These are phyloP conservation scores for Epizoanthus stellaris DNA, from an alignment of 92 coral and sea anemone species.

Conservation along the genomic window DNA sequence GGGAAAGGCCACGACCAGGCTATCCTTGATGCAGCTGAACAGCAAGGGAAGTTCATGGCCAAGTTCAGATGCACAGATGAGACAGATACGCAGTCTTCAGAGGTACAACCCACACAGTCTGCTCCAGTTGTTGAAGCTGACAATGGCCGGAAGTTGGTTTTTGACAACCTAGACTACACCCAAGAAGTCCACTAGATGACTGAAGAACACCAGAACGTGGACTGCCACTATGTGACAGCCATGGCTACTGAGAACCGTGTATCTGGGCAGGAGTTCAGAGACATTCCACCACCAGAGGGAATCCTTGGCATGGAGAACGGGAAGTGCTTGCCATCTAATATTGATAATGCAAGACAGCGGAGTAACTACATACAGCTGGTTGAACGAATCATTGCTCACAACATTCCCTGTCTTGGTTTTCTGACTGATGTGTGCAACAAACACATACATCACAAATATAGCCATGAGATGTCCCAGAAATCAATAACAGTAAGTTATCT, in stretches of 20 bases:
- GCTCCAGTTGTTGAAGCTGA: too few relatives aligned
- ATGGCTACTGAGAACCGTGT: constrained; percentile 66
- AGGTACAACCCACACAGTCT: too few relatives aligned
- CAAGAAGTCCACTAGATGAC: too few relatives aligned
- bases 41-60: too few relatives aligned
- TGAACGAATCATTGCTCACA: constrained; percentile 50
- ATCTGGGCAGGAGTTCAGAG: constrained; percentile 58
- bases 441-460: constrained; percentile 34
- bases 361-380: constrained; percentile 69
- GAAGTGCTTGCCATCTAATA: constrained; percentile 48
- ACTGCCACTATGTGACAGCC: too few relatives aligned
- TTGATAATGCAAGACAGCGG: constrained; percentile 51
- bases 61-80: too few relatives aligned
- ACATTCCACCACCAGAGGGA: constrained; percentile 49
- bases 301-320: constrained; percentile 69
- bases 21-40: too few relatives aligned
- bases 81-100: too few relatives aligned
- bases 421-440: constrained; percentile 31
- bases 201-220: too few relatives aligned
- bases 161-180: too few relatives aligned
- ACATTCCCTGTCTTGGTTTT: constrained; percentile 44
- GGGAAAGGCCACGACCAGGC: too few relatives aligned
- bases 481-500: background rate
- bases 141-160: too few relatives aligned
- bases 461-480: constrained; percentile 29